Evolutionary conservation across 1,140 invertebrate species (phyloP), one percentile per base, ranked within the genome.

Genomic region (Geopemphigus sp.): DNA sequence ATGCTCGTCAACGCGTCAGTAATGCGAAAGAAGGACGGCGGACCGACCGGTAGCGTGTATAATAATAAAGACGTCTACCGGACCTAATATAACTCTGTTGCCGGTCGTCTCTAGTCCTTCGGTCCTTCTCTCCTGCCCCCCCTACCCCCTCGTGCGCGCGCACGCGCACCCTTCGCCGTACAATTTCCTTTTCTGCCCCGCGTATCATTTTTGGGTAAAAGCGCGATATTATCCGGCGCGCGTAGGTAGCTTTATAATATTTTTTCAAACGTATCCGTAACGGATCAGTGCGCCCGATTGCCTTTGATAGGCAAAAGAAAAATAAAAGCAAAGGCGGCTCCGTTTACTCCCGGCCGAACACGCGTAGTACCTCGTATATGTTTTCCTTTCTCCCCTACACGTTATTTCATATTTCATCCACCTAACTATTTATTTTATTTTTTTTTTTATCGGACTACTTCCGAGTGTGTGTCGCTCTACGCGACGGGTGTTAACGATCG

Each of bases 251-350:
- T 78, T 78, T 78, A 61, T 47, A 26, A 78, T 78, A 63, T 63
- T 50, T 74, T 61, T 59, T 76, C 8, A 78, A 78, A 78, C 57
- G 63, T 78, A 59, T 78, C 39, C 50, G 74, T 78, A 78, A 78
- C 74, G 74, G 74, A 78, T 78, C 74, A 61, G 74, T 78, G 56
- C 74, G 56, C 74, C 56, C 74, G 54, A 78, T 78, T 78, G 74
- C 74, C 54, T 63, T 78, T 78, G 74, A 61, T 24, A 26, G 57
- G 11, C 26, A 47, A 63, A 15, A 50, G 19, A 47, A 24, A 61
- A 59, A 47, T 4, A 61, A 78, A 78, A 61, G 74, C 74, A 78
- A 61, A 78, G 57, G 12, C 57, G 39, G 5, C 57, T 57, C 39
- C 22, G 19, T 73, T 72, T 53, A 72, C 68, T 72, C 68, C 53